Base-by-base conservation (phyloP, 2,888 invertebrate species). In the Cabera pusaria region DNA sequence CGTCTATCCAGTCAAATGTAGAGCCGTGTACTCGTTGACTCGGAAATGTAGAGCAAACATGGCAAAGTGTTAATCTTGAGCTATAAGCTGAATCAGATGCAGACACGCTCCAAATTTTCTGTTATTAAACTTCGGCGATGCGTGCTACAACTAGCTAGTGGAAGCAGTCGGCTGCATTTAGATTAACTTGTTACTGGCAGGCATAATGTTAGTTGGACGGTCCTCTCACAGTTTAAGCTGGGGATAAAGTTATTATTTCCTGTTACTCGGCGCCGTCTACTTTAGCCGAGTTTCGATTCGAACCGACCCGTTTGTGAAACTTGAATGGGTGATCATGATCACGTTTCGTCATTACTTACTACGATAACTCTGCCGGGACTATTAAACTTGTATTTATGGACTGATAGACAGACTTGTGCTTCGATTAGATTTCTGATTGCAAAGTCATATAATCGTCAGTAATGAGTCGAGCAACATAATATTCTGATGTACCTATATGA, bases 161-260 rank as follows among this genome's bases (percentile, higher is more conserved):
- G 72, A 72, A 72, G 78, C 76, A 84, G 80, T 73, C 74, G 72
- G 80, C 67, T 80, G 82, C 81, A 86, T 88, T 87, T 84, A 86
- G 82, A 87, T 87, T 84, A 86, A 86, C 83, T 87, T 87, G 87
- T 86, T 85, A 86, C 83, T 79, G 72, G 81, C 85, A 86, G 84
- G 76, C 86, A 85, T 82, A 83, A 84, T 86, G 86, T 84, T 85
- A 82, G 84, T 82, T 73, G 80, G 84, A 67, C 82, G 75, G 78
- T 81, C 78, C 75, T 80, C 76, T 73, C 68, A 59, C 75, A 79
- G 84, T 79, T 78, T 74, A 73, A 79, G 75, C 79, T 73, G 54
- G 63, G 75, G 76, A 85, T 83, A 80, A 87, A 87, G 84, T 87
- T 87, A 87, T 85, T 86, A 85, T 85, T 87, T 86, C 87, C 83